phyloP scores from a whole-genome alignment of 1,140 invertebrate species.

The Melipona quadrifasciata region DNA sequence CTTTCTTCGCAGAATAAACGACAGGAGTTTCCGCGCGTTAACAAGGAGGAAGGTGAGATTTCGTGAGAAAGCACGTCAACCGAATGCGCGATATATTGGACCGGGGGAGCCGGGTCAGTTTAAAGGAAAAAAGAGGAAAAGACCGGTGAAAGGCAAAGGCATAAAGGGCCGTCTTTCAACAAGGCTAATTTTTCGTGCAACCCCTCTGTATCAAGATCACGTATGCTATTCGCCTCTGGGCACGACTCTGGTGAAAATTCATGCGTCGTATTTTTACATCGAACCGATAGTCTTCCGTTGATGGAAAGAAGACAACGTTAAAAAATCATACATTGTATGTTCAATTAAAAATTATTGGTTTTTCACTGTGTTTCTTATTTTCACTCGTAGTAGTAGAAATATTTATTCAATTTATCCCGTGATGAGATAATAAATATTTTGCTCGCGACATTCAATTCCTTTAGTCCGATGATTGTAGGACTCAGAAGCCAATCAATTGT shows the following conservation, averaged over 20 bases:
- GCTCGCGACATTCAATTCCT: background rate
- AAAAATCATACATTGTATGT: background rate
- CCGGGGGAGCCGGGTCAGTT: slow-evolving; percentile 72
- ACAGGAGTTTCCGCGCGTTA: slow-evolving; percentile 50
- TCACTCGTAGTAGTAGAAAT: background rate
- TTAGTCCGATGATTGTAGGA: background rate
- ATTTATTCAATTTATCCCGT: background rate
- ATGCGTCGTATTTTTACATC: slow-evolving; percentile 44
- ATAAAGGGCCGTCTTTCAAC: slow-evolving; percentile 70
- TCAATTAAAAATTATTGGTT: too few species aligned
- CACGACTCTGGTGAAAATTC: slow-evolving; percentile 64
- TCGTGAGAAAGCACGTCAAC: slow-evolving; percentile 66
- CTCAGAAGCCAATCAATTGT: too few species aligned
- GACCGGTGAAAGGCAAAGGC: slow-evolving; percentile 57
- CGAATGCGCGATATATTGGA: slow-evolving; percentile 34
- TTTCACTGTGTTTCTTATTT: too few species aligned
- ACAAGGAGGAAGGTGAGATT: slow-evolving; percentile 55
- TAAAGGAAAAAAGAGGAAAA: slow-evolving; percentile 65
- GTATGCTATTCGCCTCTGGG: slow-evolving; percentile 74
- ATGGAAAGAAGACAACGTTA: background rate
- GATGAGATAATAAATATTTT: background rate
- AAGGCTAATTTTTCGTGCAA: slow-evolving; percentile 74
- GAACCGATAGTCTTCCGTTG: slow-evolving; percentile 10
- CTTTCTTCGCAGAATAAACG: slow-evolving; percentile 36
- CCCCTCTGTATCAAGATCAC: slow-evolving; percentile 74